Conservation (phyloP, 2,797 vertebrate species). For the Enteromius unitaeniatus region DNA sequence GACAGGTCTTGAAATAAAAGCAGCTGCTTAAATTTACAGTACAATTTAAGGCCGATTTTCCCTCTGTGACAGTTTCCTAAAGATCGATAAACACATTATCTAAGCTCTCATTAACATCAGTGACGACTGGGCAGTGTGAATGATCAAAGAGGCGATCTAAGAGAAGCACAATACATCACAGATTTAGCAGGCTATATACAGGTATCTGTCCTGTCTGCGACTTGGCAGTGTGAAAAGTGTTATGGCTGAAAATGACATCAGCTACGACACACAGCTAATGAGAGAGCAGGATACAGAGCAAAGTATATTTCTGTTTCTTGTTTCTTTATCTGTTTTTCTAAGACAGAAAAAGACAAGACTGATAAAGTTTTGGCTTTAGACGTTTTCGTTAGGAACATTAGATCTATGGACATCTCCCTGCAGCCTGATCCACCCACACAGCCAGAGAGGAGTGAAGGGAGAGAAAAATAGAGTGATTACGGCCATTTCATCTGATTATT, state of each 20-base stretch:
- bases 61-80: background rate
- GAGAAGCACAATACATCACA: background rate
- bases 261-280: background rate
- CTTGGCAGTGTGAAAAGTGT: background rate
- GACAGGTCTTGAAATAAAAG: background rate
- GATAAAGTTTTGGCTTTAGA: constrained; percentile 27
- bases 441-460: constrained; percentile 27
- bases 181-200: background rate
- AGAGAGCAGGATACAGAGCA: background rate
- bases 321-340: too few species aligned
- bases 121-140: background rate
- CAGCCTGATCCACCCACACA: constrained; percentile 59
- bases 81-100: background rate
- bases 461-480: constrained; percentile 45
- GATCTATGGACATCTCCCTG: constrained; percentile 46
- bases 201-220: background rate
- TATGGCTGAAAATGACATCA: background rate
- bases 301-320: background rate
- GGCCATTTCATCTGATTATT: constrained; percentile 72
- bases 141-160: background rate
- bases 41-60: background rate
- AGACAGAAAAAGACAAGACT: too few species aligned
- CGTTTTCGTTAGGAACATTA: constrained; percentile 50
- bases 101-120: background rate
- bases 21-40: background rate